Conservation (phyloP, 2,113 vertebrate genomes). For the Salminus brasiliensis region DNA sequence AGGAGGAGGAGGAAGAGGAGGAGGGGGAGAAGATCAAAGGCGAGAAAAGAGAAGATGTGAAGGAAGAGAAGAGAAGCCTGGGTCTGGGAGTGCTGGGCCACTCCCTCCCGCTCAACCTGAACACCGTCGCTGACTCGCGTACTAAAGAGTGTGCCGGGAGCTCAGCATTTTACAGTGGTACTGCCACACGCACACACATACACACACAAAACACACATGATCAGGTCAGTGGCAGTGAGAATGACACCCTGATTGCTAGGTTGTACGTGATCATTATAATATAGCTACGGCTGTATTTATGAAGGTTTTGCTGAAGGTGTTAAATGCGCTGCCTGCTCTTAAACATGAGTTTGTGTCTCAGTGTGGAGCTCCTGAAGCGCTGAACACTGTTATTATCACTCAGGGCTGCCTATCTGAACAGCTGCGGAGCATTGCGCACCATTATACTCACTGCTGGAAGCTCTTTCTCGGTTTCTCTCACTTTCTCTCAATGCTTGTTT, state of each 20-base stretch:
- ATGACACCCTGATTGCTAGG: background rate
- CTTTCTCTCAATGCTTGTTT: background rate
- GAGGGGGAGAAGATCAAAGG: conserved; percentile 86
- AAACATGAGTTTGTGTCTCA: conserved; percentile 7
- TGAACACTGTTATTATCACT: conserved; percentile 42
- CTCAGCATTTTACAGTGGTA: conserved; percentile 84
- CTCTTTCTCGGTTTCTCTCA: background rate
- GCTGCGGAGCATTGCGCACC: conserved; percentile 28
- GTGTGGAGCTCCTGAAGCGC: background rate
- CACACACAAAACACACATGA: conserved; percentile 17
- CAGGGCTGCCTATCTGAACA: conserved; percentile 27
- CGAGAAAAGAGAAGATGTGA: conserved; percentile 75
- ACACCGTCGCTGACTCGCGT: conserved; percentile 63
- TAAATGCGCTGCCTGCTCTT: background rate
- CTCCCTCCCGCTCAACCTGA: conserved; percentile 70
- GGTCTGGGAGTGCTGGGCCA: conserved; percentile 82
- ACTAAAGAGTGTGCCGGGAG: conserved; percentile 71
- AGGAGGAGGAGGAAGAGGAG: conserved; percentile 56
- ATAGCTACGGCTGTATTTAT: background rate
- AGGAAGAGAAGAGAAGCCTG: conserved; percentile 87
- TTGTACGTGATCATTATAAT: background rate
- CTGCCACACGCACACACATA: conserved; percentile 23
- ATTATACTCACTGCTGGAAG: conserved; percentile 20
- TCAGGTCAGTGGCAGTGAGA: background rate
- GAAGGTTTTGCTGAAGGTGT: background rate